These are phyloP conservation scores for Cebuella pygmaea DNA, from an alignment of 2,797 vertebrate species.

Conservation along the genomic window DNA sequence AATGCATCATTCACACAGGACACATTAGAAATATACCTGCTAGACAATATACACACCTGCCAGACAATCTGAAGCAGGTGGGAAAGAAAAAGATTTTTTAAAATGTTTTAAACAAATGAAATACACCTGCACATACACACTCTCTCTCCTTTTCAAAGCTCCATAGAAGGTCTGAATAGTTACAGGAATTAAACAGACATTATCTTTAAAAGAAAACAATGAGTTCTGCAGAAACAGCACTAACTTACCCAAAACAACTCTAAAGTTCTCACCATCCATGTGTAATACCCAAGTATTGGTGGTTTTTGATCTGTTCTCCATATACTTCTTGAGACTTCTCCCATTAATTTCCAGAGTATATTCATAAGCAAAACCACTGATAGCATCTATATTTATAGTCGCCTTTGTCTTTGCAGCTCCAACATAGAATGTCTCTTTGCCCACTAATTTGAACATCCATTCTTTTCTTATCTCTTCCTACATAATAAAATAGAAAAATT, in stretches of 20 bases:
- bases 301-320: conserved; percentile 96
- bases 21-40: neutral
- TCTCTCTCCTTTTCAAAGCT: neutral
- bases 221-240: neutral
- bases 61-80: neutral
- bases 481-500: conserved; percentile 10
- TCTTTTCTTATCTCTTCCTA: conserved; percentile 95
- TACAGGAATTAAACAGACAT: neutral
- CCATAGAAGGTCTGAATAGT: neutral
- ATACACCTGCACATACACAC: neutral
- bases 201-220: neutral
- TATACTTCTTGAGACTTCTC: conserved; percentile 95
- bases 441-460: conserved; percentile 99
- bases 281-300: conserved; percentile 97
- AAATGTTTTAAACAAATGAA: neutral
- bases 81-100: neutral
- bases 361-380: conserved; percentile 96
- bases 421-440: conserved; percentile 95
- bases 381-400: conserved; percentile 96
- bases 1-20: neutral
- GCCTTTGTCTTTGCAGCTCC: conserved; percentile 93
- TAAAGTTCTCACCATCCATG: conserved; percentile 92
- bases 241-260: conserved; percentile 95
- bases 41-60: neutral
- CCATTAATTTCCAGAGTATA: conserved; percentile 98